These are phyloP conservation scores for Pomatostomus ruficeps DNA, from an alignment of 2,113 vertebrate genomes.

Conservation along the genomic window DNA sequence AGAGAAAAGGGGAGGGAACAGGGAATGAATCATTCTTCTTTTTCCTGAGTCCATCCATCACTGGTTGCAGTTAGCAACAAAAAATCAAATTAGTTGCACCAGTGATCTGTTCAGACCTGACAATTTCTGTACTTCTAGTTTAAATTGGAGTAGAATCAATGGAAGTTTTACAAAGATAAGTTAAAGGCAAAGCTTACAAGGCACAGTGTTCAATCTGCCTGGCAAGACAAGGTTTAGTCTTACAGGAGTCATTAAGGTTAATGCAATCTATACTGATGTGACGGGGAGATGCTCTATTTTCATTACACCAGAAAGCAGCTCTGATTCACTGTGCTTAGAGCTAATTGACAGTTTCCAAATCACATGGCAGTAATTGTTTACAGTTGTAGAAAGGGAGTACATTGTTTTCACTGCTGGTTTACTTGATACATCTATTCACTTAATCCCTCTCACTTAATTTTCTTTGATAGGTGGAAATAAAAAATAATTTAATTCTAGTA, in stretches of 20 bases:
- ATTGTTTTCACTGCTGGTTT: slow-evolving; percentile 36
- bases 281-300: neutral
- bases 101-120: slow-evolving; percentile 27
- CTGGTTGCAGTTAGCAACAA: slow-evolving; percentile 17
- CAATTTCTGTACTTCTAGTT: slow-evolving; percentile 27
- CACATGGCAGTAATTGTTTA: slow-evolving; percentile 28
- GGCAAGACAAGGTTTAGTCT: slow-evolving; percentile 23
- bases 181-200: neutral
- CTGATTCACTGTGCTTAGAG: slow-evolving; percentile 23
- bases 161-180: slow-evolving; percentile 35
- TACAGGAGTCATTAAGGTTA: slow-evolving; percentile 56
- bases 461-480: slow-evolving; percentile 12
- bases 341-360: slow-evolving; percentile 57
- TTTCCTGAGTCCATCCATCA: neutral
- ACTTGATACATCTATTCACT: slow-evolving; percentile 22
- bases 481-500: slow-evolving; percentile 32
- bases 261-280: slow-evolving; percentile 31
- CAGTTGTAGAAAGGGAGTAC: slow-evolving; percentile 20
- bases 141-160: slow-evolving; percentile 45
- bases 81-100: slow-evolving; percentile 51
- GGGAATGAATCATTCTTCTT: neutral
- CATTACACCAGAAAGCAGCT: slow-evolving; percentile 31
- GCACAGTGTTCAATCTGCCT: neutral
- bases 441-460: slow-evolving; percentile 40
- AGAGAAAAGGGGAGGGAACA: neutral